Percentiles rank a stretch among this genome's conserved stretches.
Evolutionary conservation across 2,113 vertebrate genomes (phyloP).

Genomic region (Cyprinodon variegatus): DNA sequence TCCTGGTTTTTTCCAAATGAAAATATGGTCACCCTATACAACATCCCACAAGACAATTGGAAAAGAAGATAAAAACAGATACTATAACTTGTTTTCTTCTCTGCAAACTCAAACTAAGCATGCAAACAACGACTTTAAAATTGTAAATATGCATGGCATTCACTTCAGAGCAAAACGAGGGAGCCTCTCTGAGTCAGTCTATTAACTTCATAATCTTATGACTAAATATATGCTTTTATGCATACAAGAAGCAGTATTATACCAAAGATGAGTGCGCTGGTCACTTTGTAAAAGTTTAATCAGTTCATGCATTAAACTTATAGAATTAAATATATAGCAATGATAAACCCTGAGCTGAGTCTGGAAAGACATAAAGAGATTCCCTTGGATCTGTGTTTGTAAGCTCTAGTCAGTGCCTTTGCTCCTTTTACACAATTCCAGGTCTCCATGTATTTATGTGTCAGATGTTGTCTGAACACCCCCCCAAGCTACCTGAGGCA

Average conservation of each 20-base stretch:
- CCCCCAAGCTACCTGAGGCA: conserved; percentile 46
- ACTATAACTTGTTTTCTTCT: not conserved
- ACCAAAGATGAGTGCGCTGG: not conserved
- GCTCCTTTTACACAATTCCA: conserved; percentile 18
- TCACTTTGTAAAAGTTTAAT: conserved; percentile 23
- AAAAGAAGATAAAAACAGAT: not conserved
- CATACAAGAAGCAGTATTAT: not conserved
- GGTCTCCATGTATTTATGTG: conserved; percentile 38
- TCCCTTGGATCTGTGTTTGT: conserved; percentile 24
- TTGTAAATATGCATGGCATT: no score
- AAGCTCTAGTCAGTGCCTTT: conserved; percentile 13
- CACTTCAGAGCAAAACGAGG: no score
- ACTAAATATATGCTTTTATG: not conserved
- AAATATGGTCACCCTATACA: no score
- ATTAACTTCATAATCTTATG: not conserved
- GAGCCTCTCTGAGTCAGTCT: not conserved
- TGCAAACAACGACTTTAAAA: not conserved
- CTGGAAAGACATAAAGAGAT: not conserved
- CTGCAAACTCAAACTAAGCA: not conserved
- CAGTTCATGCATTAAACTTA: conserved; percentile 25
- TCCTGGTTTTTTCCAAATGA: no score
- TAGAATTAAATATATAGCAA: conserved; percentile 33
- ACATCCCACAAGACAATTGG: not conserved
- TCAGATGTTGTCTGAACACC: conserved; percentile 33
- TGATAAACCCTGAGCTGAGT: conserved; percentile 38